Base-by-base conservation (phyloP, 2,888 invertebrate species). In the Mimachlamys varia region DNA sequence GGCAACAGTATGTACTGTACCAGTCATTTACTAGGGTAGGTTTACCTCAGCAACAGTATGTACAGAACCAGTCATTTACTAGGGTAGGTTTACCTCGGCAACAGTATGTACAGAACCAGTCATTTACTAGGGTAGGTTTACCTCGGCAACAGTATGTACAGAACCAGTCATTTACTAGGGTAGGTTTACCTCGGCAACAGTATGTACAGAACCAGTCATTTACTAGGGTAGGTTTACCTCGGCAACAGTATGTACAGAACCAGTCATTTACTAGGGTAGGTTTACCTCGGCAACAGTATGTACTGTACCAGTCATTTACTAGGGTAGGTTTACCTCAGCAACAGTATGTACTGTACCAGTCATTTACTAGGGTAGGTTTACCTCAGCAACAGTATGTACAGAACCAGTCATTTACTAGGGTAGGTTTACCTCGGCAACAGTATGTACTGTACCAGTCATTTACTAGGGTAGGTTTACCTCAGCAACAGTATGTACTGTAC, bases 201-300 rank as follows among this genome's bases (percentile, higher is more conserved):
- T n/a, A n/a, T 90, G 90, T 90, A 15, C 88, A 90, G 58, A 90
- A 90, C 62, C 90, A 88, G 27, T 88, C 44, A 27, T 90, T 90
- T 58, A 44, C 44, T 17, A 88, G 90, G 90, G 90, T 90, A n/a
- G n/a, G n/a, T n/a, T n/a, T n/a, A n/a, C n/a, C n/a, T n/a, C n/a
- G n/a, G n/a, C n/a, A n/a, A n/a, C n/a, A n/a, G n/a, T n/a, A n/a
- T 90, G 90, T 90, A 15, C 88, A 90, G 58, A 90, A 90, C 62
- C 90, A 88, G 27, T 88, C 44, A 27, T 90, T 90, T 58, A 44
- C 44, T 17, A 88, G 90, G 90, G 90, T 90, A n/a, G n/a, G n/a
- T n/a, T n/a, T n/a, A n/a, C n/a, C n/a, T n/a, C n/a, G n/a, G n/a
- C n/a, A n/a, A n/a, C n/a, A n/a, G n/a, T n/a, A n/a, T 90, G 90